Evolutionary conservation across 2,888 invertebrate genomes (phyloP).

Genomic region (Zonitis immaculata): DNA sequence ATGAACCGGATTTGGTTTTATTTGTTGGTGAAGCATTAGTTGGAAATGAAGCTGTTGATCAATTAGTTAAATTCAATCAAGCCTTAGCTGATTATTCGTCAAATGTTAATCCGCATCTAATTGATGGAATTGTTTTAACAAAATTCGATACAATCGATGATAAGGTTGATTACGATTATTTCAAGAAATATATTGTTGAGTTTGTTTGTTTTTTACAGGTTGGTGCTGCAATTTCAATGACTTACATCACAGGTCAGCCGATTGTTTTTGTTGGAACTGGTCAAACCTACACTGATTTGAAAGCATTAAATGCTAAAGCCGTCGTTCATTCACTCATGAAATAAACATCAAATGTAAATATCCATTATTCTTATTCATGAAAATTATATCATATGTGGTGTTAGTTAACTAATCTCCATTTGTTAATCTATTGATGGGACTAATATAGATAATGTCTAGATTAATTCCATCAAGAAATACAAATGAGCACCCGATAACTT

Average conservation of each 20-base stretch:
- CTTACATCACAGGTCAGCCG: conserved; percentile 98
- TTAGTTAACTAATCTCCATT: no score
- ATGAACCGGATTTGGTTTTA: conserved; percentile 95
- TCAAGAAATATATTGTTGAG: no score
- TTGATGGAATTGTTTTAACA: conserved; percentile 98
- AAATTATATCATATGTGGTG: no score
- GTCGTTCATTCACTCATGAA: conserved; percentile 96
- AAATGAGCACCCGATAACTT: no score
- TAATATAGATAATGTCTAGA: no score
- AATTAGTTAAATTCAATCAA: conserved; percentile 97
- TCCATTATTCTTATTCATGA: background rate
- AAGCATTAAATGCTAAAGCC: conserved; percentile 92
- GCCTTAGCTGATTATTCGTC: conserved; percentile 90
- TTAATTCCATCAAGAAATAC: no score
- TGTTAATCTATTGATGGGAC: no score
- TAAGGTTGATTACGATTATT: no score
- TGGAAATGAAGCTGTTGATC: conserved; percentile 99
- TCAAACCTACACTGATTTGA: conserved; percentile 97
- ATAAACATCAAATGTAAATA: conserved; percentile 45
- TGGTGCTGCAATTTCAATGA: conserved; percentile 99
- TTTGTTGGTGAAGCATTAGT: conserved; percentile 99
- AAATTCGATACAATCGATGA: conserved; percentile 99
- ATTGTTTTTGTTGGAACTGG: conserved; percentile 99
- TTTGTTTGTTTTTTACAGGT: conserved; percentile 53
- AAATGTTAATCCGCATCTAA: conserved; percentile 75